These are phyloP conservation scores for Poecilus cupreus DNA, from an alignment of 2,888 invertebrate species.

Conservation along the genomic window DNA sequence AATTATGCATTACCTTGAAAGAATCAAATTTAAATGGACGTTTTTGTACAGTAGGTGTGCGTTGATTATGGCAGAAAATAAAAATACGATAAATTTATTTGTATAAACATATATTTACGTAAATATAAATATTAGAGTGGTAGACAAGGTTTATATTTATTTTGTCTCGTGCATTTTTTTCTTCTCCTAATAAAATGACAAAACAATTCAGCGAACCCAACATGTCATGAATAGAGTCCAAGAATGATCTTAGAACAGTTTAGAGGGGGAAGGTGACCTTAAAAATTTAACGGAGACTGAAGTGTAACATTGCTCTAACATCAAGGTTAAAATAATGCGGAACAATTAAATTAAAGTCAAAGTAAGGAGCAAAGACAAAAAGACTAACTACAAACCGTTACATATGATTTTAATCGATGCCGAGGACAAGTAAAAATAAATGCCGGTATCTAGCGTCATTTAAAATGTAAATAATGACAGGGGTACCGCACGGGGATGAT, in stretches of 20 bases:
- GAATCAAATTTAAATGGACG: conserved; percentile 59
- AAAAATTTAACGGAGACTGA: conserved; percentile 56
- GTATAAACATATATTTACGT: conserved; percentile 2
- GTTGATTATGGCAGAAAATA: conserved; percentile 48
- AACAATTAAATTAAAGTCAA: conserved; percentile 58
- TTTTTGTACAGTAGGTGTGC: conserved; percentile 56
- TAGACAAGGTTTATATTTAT: neutral
- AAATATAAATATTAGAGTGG: neutral
- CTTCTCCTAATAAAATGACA: conserved; percentile 51
- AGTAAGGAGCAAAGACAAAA: conserved; percentile 49
- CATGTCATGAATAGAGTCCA: conserved; percentile 58
- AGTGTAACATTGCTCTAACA: conserved; percentile 58
- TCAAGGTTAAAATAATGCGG: conserved; percentile 58
- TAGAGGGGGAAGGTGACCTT: conserved; percentile 58
- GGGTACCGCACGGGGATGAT: neutral
- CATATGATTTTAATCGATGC: neutral
- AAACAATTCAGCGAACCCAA: conserved; percentile 53
- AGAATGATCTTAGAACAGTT: conserved; percentile 51
- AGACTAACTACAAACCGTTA: conserved; percentile 27
- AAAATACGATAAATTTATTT: conserved; percentile 33
- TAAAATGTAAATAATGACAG: neutral
- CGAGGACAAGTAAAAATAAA: neutral
- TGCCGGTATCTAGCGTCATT: neutral
- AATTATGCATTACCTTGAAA: conserved; percentile 59
- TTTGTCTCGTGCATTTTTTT: conserved; percentile 11